Evolutionary conservation across 2,113 vertebrate species (phyloP), one percentile per base, ranked within the genome.

Genomic region (Oxyruncus cristatus): DNA sequence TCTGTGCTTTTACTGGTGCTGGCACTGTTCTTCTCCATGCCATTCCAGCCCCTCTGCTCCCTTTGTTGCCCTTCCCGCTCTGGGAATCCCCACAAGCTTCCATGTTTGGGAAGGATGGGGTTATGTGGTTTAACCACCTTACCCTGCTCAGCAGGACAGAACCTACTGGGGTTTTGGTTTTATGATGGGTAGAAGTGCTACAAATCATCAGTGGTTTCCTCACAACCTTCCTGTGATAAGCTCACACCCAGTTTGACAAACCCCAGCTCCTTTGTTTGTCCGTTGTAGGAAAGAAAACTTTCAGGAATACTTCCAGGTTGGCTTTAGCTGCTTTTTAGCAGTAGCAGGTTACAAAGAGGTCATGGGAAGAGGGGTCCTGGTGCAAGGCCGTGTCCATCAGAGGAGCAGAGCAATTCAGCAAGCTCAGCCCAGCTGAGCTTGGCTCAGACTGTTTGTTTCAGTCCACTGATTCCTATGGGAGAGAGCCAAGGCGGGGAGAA

Each of bases 201-300:
- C 49, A 63, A 86, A 73, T 41, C 55, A 35, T 33, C 46, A 8
- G 11, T 13, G 11, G 2, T 49, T 85, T 59, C 32, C n/a, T 47
- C 14, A 1, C 6, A 23, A 7, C 9, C 4, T 35, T 74, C 76
- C 49, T 58, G 44, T 3, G 0, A 5, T n/a, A 27, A 61, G 42
- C 52, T 82, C 22, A 7, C 13, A 21, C 39, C 32, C 27, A 3
- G 6, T 37, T 22, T 12, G 72, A 53, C n/a, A 88, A 61, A 58
- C 22, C 11, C 46, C 41, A 62, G 42, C 56, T 52, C 46, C 33
- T 49, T 46, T 37, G 35, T 8, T 21, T 11, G 22, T 27, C 59
- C 42, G 33, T 28, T 59, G 33, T 10, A 30, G 26, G 32, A 24
- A 26, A 72, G 26, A 42, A 72, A 77, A 32, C 14, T n/a, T 30